Evolutionary conservation across 2,888 invertebrate species (phyloP).

Genomic region (Macrophya alboannulata): DNA sequence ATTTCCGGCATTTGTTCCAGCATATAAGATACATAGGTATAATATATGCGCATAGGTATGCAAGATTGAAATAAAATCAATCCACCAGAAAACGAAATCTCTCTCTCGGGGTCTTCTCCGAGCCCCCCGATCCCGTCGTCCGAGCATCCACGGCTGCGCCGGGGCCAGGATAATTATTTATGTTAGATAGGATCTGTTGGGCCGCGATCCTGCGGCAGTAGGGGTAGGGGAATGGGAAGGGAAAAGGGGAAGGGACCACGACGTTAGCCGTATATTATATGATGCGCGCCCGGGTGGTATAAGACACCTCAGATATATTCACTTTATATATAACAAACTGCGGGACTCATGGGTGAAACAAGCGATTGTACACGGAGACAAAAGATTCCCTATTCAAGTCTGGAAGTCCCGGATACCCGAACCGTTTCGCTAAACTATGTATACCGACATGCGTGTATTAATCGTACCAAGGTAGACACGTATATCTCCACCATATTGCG

Average conservation of each 20-base stretch:
- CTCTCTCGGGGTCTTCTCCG: conserved; percentile 5
- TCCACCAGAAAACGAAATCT: conserved; percentile 68
- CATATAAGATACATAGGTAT: neutral
- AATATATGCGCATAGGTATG: conserved; percentile 35
- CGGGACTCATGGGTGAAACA: conserved; percentile 10
- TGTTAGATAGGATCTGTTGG: conserved; percentile 77
- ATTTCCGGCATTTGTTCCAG: conserved; percentile 63
- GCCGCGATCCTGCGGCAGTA: conserved; percentile 69
- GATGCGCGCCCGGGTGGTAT: conserved; percentile 35
- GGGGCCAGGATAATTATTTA: conserved; percentile 78
- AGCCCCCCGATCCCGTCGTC: conserved; percentile 16
- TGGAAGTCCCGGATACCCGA: neutral
- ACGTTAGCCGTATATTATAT: conserved; percentile 31
- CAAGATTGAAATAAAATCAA: conserved; percentile 46
- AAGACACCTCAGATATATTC: conserved; percentile 4
- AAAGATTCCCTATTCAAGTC: neutral
- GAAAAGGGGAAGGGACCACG: neutral
- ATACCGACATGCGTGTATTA: neutral
- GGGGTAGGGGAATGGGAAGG: conserved; percentile 75
- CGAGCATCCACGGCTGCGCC: conserved; percentile 67
- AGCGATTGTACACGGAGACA: neutral
- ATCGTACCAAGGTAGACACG: neutral
- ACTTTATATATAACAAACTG: neutral
- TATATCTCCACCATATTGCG: neutral
- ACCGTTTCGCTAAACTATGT: neutral